Conservation (phyloP, 2,888 invertebrate species). For the Pseudoips prasinana region DNA sequence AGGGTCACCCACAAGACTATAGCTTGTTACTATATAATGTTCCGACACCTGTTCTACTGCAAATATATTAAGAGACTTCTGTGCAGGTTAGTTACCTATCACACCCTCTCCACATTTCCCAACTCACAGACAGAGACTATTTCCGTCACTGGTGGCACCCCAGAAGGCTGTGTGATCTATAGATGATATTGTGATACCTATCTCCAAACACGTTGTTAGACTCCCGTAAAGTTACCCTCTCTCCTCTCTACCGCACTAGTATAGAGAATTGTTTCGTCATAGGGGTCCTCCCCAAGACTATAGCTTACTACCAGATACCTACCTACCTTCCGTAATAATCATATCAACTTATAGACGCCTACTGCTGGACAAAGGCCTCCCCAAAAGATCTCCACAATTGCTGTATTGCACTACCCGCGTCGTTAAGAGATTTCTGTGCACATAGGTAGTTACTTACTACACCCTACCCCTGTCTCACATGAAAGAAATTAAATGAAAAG, state of each 20-base stretch:
- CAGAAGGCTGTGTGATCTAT: too few relatives aligned
- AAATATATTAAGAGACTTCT: conserved; percentile 97
- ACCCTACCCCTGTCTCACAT: too few relatives aligned
- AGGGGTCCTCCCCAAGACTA: conserved; percentile 94
- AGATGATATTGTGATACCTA: too few relatives aligned
- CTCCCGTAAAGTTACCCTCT: too few relatives aligned
- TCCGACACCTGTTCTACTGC: conserved; percentile 96
- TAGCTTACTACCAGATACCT: conserved; percentile 98
- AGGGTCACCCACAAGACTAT: conserved; percentile 96
- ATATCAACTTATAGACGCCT: too few relatives aligned
- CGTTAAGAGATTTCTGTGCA: conserved; percentile 94
- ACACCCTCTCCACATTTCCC: not conserved
- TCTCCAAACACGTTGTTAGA: too few relatives aligned
- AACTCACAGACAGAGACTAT: too few relatives aligned
- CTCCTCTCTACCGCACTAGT: too few relatives aligned
- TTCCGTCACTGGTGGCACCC: too few relatives aligned
- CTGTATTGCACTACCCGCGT: conserved; percentile 98
- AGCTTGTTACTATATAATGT: conserved; percentile 97
- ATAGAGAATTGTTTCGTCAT: conserved; percentile 96
- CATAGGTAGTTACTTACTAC: conserved; percentile 77
- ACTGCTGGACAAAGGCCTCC: too few relatives aligned
- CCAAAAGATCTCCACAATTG: conserved; percentile 96
- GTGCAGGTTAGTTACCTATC: conserved; percentile 85
- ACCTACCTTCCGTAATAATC: too few relatives aligned
- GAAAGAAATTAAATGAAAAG: too few relatives aligned